These are phyloP conservation scores for Parazoanthus darwini DNA, from an alignment of 92 coral and sea anemone species.

Conservation along the genomic window DNA sequence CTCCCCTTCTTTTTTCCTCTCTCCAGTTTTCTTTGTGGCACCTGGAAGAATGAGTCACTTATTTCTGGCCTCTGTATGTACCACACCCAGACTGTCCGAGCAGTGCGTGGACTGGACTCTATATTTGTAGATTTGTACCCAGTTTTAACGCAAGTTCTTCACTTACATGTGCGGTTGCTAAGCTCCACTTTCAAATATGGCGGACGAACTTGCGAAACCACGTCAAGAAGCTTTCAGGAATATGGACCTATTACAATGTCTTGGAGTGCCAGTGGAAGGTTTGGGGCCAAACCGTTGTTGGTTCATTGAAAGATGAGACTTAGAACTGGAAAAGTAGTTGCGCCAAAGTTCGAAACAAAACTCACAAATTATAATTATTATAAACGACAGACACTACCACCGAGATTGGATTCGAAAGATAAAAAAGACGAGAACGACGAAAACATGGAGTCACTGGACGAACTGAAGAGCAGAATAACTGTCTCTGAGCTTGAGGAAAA, in stretches of 20 bases:
- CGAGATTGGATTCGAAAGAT: neutral
- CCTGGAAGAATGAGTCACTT: too few relatives aligned
- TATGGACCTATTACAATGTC: neutral
- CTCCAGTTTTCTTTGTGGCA: too few relatives aligned
- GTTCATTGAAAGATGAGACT: neutral
- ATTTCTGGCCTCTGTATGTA: too few relatives aligned
- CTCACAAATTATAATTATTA: neutral
- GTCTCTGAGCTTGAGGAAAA: neutral
- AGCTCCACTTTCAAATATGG: too few relatives aligned
- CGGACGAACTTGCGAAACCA: too few relatives aligned
- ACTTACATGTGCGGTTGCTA: too few relatives aligned
- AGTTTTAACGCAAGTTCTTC: too few relatives aligned
- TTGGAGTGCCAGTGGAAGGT: neutral
- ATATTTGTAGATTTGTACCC: too few relatives aligned
- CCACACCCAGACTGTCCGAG: too few relatives aligned
- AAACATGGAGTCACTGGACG: conserved; percentile 3
- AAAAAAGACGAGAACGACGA: neutral
- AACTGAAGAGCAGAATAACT: conserved; percentile 8
- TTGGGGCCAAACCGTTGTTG: neutral
- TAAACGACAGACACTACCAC: neutral
- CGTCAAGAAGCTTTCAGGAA: neutral
- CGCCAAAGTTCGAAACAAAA: neutral
- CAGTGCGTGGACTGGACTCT: too few relatives aligned
- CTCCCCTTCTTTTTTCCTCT: too few relatives aligned
- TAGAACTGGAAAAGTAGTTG: neutral